Conservation (phyloP, 2,113 vertebrate species). For the Orientallactaga bullata region DNA sequence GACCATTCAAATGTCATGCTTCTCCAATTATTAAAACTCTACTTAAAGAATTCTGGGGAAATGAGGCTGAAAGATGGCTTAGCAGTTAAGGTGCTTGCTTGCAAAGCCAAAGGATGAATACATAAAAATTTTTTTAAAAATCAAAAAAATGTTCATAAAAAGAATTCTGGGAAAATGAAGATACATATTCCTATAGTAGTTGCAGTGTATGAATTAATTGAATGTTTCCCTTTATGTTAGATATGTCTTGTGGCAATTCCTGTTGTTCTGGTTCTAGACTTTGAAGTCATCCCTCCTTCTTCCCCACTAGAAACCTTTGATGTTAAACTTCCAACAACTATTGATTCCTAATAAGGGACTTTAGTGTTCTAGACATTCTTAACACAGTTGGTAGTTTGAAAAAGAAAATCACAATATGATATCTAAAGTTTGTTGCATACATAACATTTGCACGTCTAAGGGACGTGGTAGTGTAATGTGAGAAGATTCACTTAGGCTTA, state of each 20-base stretch:
- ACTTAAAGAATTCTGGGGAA: neutral
- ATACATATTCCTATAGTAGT: neutral
- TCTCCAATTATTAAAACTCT: neutral
- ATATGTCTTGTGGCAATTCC: neutral
- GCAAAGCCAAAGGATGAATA: no score
- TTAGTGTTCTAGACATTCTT: neutral
- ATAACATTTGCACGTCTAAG: conserved; percentile 24
- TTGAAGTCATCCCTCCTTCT: neutral
- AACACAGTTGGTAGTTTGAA: conserved; percentile 2
- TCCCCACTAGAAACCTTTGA: neutral
- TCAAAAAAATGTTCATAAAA: neutral
- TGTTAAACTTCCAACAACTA: conserved; percentile 29
- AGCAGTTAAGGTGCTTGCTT: no score
- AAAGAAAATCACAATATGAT: conserved; percentile 1
- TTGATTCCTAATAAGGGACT: neutral
- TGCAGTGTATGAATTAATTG: neutral
- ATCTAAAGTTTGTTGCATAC: neutral
- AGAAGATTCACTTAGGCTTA: neutral
- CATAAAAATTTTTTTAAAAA: no score
- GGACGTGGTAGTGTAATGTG: conserved; percentile 24
- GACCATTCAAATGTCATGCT: neutral
- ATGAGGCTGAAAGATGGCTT: neutral
- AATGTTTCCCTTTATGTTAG: neutral
- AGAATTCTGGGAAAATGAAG: neutral
- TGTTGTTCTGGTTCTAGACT: neutral